A percentile compares a stretch with the other conserved stretches of the same genome.
phyloP scores from a whole-genome alignment of 2,888 invertebrate genomes.

The Rhabditoides inermis region DNA sequence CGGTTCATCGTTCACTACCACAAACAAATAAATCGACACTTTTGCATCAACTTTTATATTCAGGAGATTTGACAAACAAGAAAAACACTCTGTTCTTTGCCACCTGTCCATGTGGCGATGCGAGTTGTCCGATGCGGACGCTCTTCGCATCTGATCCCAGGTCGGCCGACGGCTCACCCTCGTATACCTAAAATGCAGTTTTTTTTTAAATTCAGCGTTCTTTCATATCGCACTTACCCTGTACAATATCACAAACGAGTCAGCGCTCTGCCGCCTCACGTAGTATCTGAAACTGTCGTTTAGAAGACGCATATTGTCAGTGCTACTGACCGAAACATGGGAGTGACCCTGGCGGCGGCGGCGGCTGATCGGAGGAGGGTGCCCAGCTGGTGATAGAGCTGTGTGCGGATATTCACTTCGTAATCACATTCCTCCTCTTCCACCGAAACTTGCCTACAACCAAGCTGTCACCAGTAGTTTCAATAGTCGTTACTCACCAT shows the following conservation, averaged over 20 bases:
- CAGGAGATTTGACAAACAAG: too few species aligned
- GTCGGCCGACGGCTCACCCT: conserved; percentile 58
- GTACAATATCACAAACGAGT: conserved; percentile 81
- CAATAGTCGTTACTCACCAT: conserved; percentile 15
- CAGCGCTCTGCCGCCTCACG: conserved; percentile 73
- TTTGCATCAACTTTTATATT: too few species aligned
- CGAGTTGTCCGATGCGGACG: conserved; percentile 74
- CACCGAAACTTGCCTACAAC: conserved; percentile 17
- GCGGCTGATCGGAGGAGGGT: conserved; percentile 80
- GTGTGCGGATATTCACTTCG: conserved; percentile 42
- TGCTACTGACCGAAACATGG: conserved; percentile 86
- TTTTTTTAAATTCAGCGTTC: neutral
- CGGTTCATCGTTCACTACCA: too few species aligned
- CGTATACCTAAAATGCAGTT: conserved; percentile 57
- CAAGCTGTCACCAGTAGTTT: neutral
- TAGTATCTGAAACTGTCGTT: too few species aligned
- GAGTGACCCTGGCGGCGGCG: conserved; percentile 79
- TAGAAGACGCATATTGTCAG: too few species aligned
- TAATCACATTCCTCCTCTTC: conserved; percentile 39
- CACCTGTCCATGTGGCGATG: conserved; percentile 80
- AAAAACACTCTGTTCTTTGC: too few species aligned
- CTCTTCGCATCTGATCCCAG: conserved; percentile 73
- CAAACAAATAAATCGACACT: too few species aligned
- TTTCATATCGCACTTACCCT: conserved; percentile 44
- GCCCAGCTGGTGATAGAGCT: conserved; percentile 80